Evolutionary conservation across 1,140 invertebrate genomes (phyloP), one percentile per base, ranked within the genome.

Genomic region (Micrasema minimum): DNA sequence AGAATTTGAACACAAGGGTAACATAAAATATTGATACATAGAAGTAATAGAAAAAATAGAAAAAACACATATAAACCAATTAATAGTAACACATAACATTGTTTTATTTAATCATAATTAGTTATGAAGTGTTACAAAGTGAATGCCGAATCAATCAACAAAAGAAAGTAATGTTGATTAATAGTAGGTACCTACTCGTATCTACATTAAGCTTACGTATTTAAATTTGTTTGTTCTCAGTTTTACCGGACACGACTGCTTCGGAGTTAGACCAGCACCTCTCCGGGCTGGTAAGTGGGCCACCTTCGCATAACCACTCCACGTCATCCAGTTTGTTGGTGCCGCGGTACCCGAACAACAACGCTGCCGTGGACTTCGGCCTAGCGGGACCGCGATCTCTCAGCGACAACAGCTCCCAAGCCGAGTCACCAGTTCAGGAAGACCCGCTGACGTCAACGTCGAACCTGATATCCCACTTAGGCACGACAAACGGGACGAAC

Each of bases 351-450:
- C 78, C 80, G 78, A 86, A 84, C 78, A 85, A 78, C 67, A 85
- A 85, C 77, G 82, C 83, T 62, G 77, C 81, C 0, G 82, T 83
- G 76, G 82, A 84, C 66, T 84, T 83, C 73, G 70, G 78, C 12
- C 66, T 82, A 12, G 86, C 86, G 0, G 87, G 87, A 1, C 90
- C 91, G 0, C 83, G 92, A 20, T 92, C 91, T 1, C 77, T 94
- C 18, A 92, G 91, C 57, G 91, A 92, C 74, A 91, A 92, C 76
- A 93, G 91, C n/a, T 93, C 91, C 11, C 90, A 92, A 69, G 92
- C 91, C 1, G 92, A 93, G 77, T 92, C 91, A 16, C 92, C 91
- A 0, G 91, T 93, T 1, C 91, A 93, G 81, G 91, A 93, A 77
- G 91, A 93, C 72, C 83, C 90, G 6, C 80, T 90, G 26, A 85